Conservation (phyloP, 2,888 invertebrate genomes). For the Diadromus collaris region DNA sequence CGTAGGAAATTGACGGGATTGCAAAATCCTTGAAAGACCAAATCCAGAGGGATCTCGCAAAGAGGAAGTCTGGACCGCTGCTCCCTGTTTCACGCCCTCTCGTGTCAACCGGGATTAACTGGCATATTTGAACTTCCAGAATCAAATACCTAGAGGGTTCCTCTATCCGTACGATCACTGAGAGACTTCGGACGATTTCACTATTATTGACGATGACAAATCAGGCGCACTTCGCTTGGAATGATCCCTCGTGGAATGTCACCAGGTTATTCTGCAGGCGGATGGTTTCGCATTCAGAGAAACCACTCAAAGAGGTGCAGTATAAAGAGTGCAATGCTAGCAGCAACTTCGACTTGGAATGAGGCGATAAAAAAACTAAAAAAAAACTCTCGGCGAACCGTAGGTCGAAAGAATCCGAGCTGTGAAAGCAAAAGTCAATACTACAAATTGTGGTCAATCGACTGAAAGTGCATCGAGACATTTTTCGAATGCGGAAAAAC, state of each 20-base stretch:
- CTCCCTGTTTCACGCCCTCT: background rate
- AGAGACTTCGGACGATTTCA: background rate
- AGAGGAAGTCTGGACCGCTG: background rate
- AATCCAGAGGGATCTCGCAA: background rate
- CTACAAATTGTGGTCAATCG: background rate
- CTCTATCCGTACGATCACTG: background rate
- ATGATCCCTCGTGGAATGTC: conserved; percentile 39
- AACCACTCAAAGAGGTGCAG: conserved; percentile 4
- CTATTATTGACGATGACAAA: conserved; percentile 35
- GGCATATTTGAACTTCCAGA: background rate
- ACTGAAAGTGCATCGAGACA: background rate
- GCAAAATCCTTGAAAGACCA: background rate
- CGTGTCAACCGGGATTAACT: background rate
- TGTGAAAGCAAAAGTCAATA: background rate
- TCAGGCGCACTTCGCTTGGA: conserved; percentile 11
- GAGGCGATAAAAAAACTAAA: conserved; percentile 15
- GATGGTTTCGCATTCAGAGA: background rate
- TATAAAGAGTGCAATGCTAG: background rate
- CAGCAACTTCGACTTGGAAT: background rate
- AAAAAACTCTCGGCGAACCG: background rate
- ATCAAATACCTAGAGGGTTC: background rate
- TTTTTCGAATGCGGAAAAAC: background rate
- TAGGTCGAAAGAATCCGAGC: background rate
- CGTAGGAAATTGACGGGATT: background rate
- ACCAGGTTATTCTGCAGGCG: conserved; percentile 13